Evolutionary conservation across 2,888 invertebrate species (phyloP).

Genomic region (Hoplodrina ambigua): DNA sequence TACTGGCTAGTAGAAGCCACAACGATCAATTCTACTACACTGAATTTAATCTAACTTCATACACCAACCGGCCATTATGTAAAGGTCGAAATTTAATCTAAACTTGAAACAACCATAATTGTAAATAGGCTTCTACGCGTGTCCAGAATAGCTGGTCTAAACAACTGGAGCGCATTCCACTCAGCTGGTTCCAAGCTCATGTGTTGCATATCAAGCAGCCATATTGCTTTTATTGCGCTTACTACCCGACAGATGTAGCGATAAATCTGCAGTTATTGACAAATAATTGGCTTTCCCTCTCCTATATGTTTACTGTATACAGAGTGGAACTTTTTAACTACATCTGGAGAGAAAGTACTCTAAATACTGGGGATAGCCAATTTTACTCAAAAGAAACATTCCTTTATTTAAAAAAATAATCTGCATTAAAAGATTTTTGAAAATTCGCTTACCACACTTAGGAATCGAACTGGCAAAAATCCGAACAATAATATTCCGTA

Average conservation of each 20-base stretch:
- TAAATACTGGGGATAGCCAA: too few relatives aligned
- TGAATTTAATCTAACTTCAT: constrained; percentile 26
- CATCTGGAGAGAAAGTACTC: too few relatives aligned
- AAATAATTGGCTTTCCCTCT: constrained; percentile 17
- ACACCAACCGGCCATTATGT: constrained; percentile 10
- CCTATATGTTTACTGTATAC: not conserved
- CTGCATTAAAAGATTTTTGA: too few relatives aligned
- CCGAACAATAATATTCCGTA: too few relatives aligned
- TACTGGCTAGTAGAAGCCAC: not conserved
- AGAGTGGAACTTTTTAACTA: too few relatives aligned
- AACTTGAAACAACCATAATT: constrained; percentile 24
- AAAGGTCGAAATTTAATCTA: constrained; percentile 20
- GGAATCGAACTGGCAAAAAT: too few relatives aligned
- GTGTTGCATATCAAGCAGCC: constrained; percentile 28
- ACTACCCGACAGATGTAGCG: constrained; percentile 2
- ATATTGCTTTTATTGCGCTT: constrained; percentile 31
- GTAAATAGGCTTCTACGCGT: constrained; percentile 13
- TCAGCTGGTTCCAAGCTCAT: constrained; percentile 25
- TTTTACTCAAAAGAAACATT: too few relatives aligned
- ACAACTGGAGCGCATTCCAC: constrained; percentile 23
- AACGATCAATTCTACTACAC: not conserved
- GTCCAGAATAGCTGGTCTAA: constrained; percentile 13
- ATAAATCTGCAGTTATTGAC: constrained; percentile 23
- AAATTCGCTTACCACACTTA: too few relatives aligned
- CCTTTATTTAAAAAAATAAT: too few relatives aligned